Evolutionary conservation across 2,113 vertebrate species (phyloP), one percentile per base, ranked within the genome.

Genomic region (Geothlypis trichas): DNA sequence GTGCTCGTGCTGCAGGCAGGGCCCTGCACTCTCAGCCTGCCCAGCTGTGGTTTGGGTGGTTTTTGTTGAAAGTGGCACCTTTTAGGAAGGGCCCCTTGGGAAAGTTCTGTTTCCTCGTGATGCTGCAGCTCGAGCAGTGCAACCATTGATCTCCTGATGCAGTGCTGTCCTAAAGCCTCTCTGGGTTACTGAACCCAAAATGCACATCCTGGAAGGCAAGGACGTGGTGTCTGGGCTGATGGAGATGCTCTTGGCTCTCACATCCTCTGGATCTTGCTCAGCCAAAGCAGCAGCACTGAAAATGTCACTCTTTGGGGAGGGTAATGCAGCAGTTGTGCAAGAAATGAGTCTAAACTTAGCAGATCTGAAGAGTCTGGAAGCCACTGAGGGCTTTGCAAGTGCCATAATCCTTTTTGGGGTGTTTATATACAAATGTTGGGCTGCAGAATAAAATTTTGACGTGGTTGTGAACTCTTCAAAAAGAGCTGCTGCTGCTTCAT

Each of bases 151-250:
- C 2, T 24, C 12, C 23, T 47, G 69, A 8, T 15, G 7, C 49
- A 15, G 2, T 0, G 0, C 23, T 67, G 35, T 42, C 35, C 58
- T 41, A 3, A 31, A 76, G 71, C 44, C 2, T 22, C 28, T 52
- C 17, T 37, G 52, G 2, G 26, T 10, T 68, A 3, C 33, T 23
- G 7, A 81, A 37, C 49, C 20, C 41, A 13, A 30, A 63, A 4
- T 11, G 6, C 28, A 2, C 13, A 0, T 46, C 35, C 46, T 19
- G 80, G 35, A 19, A 44, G 44, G 27, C 37, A 15, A 5, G 27
- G 57, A 17, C 0, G 0, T 2, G 3, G 18, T 41, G 1, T 33
- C 39, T 31, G 69, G 83, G 44, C 2, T 3, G 7, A 0, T 30
- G 37, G 1, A 61, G n/a, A 7, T 74, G 57, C 59, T 51, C 14